phyloP scores from a whole-genome alignment of 37 sponge, comb jelly and placozoan species.

The Geodia barretti region DNA sequence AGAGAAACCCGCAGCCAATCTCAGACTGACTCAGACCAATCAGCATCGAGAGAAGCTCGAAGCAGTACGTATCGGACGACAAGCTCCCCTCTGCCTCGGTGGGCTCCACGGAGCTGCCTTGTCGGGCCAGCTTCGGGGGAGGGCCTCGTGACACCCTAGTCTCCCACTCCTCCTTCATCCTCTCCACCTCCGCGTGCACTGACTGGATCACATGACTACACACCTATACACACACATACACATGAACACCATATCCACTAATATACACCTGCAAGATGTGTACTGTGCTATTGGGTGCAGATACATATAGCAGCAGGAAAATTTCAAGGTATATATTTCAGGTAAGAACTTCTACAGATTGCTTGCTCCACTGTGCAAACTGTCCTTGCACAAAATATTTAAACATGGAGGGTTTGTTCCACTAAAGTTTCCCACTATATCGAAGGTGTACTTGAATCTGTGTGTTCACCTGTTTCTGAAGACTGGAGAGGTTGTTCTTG shows the following conservation, averaged over 20 bases:
- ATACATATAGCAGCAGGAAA: too few species aligned
- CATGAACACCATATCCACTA: too few species aligned
- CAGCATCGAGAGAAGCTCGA: conserved; percentile 92
- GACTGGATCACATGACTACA: conserved; percentile 76
- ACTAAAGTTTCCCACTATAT: too few species aligned
- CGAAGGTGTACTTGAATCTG: too few species aligned
- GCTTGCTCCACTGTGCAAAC: too few species aligned
- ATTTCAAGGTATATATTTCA: too few species aligned
- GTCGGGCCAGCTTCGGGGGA: conserved; percentile 47
- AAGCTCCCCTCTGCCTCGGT: conserved; percentile 3
- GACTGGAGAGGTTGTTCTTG: conserved; percentile 64
- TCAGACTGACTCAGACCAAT: conserved; percentile 87
- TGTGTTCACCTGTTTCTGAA: conserved; percentile 87
- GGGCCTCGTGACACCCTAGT: conserved; percentile 23
- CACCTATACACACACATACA: conserved; percentile 42
- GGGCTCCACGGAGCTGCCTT: conserved; percentile 18
- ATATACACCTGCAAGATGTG: too few species aligned
- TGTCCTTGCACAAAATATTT: too few species aligned
- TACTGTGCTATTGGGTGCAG: too few species aligned
- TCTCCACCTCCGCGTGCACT: conserved; percentile 67
- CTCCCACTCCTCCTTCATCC: conserved; percentile 84
- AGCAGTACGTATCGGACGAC: conserved; percentile 83
- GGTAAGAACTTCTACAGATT: background rate
- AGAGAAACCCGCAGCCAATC: conserved; percentile 78
- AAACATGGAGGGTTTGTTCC: too few species aligned